A percentile compares a stretch with the other conserved stretches of the same genome.
These are phyloP conservation scores for Porites cylindrica DNA, from an alignment of 92 coral and sea anemone species.

Conservation along the genomic window DNA sequence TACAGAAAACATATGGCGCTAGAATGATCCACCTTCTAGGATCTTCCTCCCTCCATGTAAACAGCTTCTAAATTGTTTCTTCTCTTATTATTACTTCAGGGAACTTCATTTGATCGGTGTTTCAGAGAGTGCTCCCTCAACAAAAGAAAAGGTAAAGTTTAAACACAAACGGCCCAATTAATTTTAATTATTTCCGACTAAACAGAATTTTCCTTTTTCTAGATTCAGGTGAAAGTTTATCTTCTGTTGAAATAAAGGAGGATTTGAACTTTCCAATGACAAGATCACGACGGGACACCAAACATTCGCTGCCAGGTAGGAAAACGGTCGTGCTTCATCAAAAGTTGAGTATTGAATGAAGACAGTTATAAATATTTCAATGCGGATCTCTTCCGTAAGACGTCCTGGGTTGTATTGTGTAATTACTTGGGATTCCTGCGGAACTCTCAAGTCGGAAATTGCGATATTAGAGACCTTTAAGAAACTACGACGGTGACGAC, in stretches of 20 bases:
- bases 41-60: background rate
- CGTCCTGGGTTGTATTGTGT: too few relatives aligned
- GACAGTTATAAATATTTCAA: too few relatives aligned
- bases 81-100: background rate
- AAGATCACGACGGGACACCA: slow-evolving; percentile 3
- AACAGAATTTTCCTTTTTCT: background rate
- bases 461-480: too few relatives aligned
- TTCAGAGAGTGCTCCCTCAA: background rate
- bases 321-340: background rate
- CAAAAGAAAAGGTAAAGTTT: background rate
- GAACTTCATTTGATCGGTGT: background rate
- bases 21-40: background rate
- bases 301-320: background rate
- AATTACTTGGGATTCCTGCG: too few relatives aligned
- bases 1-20: too few relatives aligned
- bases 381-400: too few relatives aligned
- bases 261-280: background rate
- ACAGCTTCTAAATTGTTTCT: background rate
- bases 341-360: too few relatives aligned
- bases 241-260: background rate
- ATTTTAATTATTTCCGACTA: background rate
- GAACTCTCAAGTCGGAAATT: too few relatives aligned
- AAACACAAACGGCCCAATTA: too few relatives aligned
- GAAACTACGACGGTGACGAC: too few relatives aligned
- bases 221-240: slow-evolving; percentile 6